Conservation (phyloP, 1,140 invertebrate genomes). For the Propsilocerus akamusi region DNA sequence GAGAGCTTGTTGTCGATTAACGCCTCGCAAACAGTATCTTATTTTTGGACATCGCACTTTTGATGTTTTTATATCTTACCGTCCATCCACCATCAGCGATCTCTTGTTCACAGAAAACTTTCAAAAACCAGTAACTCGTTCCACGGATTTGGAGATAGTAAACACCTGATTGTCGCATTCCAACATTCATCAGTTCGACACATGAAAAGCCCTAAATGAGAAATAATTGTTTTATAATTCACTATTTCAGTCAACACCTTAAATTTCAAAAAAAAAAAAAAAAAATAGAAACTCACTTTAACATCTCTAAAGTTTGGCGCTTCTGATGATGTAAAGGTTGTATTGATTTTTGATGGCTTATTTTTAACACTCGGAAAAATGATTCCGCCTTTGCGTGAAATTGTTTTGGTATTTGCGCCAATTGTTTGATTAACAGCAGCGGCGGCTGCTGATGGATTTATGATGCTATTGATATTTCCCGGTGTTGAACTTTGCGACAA, state of each 20-base stretch:
- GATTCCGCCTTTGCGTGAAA: constrained; percentile 47
- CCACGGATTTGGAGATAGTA: constrained; percentile 77
- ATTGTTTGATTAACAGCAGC: constrained; percentile 6
- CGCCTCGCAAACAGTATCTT: too few species aligned
- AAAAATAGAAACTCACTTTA: constrained; percentile 39
- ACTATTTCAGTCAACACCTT: constrained; percentile 1
- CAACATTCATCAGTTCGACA: constrained; percentile 60
- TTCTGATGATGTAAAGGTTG: constrained; percentile 54
- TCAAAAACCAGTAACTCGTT: constrained; percentile 80
- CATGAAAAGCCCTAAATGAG: constrained; percentile 61
- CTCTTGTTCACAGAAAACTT: constrained; percentile 82
- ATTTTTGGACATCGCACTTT: too few species aligned
- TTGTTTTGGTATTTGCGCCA: constrained; percentile 12
- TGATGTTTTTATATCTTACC: constrained; percentile 37
- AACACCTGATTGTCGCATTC: constrained; percentile 68
- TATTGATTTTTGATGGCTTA: constrained; percentile 61
- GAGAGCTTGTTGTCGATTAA: too few species aligned
- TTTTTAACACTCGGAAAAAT: constrained; percentile 83
- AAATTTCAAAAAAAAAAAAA: constrained; percentile 7
- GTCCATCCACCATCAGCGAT: constrained; percentile 88
- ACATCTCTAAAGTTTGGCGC: constrained; percentile 54
- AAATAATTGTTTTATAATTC: constrained; percentile 1
- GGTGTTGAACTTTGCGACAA: constrained; percentile 1
- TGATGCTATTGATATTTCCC: too few species aligned
- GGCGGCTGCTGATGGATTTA: too few species aligned